Base-by-base conservation (phyloP, 2,113 vertebrate species). In the Ceyx melanurus region DNA sequence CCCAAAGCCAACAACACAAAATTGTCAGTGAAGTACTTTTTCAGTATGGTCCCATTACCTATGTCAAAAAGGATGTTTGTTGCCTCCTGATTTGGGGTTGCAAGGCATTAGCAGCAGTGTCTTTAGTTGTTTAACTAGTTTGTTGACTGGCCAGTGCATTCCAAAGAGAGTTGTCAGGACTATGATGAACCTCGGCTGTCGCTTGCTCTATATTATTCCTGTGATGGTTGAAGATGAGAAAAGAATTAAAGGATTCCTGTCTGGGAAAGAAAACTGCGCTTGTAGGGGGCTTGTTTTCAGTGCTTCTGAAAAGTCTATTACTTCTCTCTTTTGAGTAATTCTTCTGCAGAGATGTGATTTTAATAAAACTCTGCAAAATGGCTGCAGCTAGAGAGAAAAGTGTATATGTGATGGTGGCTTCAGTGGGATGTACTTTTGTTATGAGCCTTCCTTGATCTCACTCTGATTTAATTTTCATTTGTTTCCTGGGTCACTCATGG, bases 351-450 rank as follows among this genome's bases (percentile, higher is more conserved):
- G 33, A 77, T 78, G 14, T 2, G 72, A 60, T 95, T 96, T 96
- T 90, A 95, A 96, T 91, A 92, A 93, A 96, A 89, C 43, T 73
- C 80, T 68, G 50, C 51, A 91, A 96, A 91, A 95, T 96, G 93
- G 66, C 67, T 93, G 74, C 72, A 67, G 71, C 77, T 90, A 84
- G 61, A 83, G 82, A 53, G 80, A 88, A 33, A 90, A 78, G 21
- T 33, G 26, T 29, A 15, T 76, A 23, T 74, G 50, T 66, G 90
- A 82, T 62, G 28, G n/a, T 60, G 40, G 60, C 54, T 94, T 96
- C 93, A 94, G 92, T 92, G 57, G 68, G 57, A 85, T 73, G n/a
- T 33, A 13, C 18, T 84, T 92, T 89, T 80, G 62, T 95, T 94
- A 82, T 37, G 17, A 90, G 35, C 15, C 31, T 88, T 76, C 54